Base-by-base conservation (phyloP, 53 echinoderm and acorn worm genomes). In the Temnopleurus reevesii region DNA sequence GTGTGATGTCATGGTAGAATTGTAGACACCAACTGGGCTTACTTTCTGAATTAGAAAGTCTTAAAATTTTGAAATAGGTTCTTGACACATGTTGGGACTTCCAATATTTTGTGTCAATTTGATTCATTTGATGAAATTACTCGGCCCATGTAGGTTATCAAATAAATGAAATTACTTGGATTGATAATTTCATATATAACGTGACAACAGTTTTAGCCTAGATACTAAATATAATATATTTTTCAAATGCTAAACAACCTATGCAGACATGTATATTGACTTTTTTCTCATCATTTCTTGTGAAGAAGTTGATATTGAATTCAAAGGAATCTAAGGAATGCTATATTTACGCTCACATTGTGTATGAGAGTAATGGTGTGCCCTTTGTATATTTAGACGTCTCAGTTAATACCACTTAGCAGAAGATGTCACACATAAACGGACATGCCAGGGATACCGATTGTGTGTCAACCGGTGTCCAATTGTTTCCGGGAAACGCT, bases 301-400 rank as follows among this genome's bases (percentile, higher is more conserved):
- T 71, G 41, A 71, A 71, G 71, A 41, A 41, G 71, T 71, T 71
- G 71, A 71, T 71, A 38, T 71, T 71, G 71, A 71, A 71, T 38
- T 71, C 21, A 26, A 21, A 38, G 71, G 71, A 71, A 71, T 71
- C 71, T 71, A n/a, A 71, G 41, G 71, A 71, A 71, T 71, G 71
- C 41, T 41, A 2, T 71, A 71, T 71, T 71, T 71, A 41, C 71
- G 8, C 23, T 1, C 41, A 66, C 71, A 8, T 71, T 71, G 71
- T 71, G 38, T 38, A 71, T 21, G 41, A 8, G 41, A 38, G 36
- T 41, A 41, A 19, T 36, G n/a, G 34, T 63, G 33, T 63, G 63
- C 63, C 15, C 5, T 0, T 1, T 71, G 36, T 21, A 41, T 71
- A 41, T 71, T 71, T 71, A 21, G 36, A 41, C 21, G 41, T 41